Percentiles rank a stretch among this genome's conserved stretches.
phyloP scores from a whole-genome alignment of 2,113 vertebrate species.

The Varanus komodoensis region DNA sequence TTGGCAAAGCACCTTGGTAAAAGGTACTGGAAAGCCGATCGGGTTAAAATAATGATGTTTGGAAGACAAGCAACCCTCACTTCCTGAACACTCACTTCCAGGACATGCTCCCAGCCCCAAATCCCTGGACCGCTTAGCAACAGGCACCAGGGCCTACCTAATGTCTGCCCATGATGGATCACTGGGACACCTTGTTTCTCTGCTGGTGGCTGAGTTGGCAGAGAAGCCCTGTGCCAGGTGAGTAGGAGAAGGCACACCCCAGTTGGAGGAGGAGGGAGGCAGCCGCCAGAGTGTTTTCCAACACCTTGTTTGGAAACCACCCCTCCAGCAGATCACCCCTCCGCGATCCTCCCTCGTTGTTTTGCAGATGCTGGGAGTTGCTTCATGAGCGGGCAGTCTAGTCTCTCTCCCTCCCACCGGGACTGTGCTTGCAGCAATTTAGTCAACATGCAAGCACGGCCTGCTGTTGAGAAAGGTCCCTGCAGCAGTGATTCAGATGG shows the following conservation, averaged over 20 bases:
- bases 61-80: neutral
- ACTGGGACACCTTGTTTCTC: neutral
- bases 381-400: neutral
- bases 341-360: neutral
- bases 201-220: neutral
- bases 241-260: neutral
- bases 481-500: slow-evolving; percentile 2
- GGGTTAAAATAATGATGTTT: neutral
- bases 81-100: too few species aligned
- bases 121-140: neutral
- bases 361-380: neutral
- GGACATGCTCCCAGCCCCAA: neutral
- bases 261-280: neutral
- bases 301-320: neutral
- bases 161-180: neutral
- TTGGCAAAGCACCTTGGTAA: neutral
- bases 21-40: neutral
- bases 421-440: too few species aligned
- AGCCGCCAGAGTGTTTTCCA: neutral
- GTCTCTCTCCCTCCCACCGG: neutral
- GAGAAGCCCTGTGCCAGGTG: neutral
- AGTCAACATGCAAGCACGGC: neutral
- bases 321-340: neutral
- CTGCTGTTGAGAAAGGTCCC: neutral
- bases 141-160: neutral